Evolutionary conservation across 2,888 invertebrate genomes (phyloP), one percentile per base, ranked within the genome.

Genomic region (Drosophila parthenogenetica): DNA sequence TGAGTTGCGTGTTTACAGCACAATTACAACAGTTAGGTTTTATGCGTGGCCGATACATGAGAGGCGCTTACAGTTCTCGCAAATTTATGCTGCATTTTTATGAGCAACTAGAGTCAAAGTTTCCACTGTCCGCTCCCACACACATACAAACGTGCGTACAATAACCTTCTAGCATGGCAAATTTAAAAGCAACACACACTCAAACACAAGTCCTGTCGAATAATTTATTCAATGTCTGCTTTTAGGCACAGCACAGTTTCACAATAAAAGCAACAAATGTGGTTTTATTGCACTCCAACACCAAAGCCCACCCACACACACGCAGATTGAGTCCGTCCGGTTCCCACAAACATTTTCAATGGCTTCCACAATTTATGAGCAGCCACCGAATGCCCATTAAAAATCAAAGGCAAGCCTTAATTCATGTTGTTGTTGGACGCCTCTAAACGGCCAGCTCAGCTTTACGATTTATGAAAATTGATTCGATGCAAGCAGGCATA

Each of bases 1-100:
- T 89, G 73, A 89, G 90, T 87, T 89, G 90, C 84, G 87, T 85
- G 85, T 85, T 85, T 85, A 85, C 85, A 85, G 87, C 90, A 77
- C 87, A 85, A 85, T 85, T 85, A 85, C 85, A 89, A 89, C 87
- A 75, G 89, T 85, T 88, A 73, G 90, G 84, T 89, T 89, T 85
- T 88, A 89, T 89, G 89, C 62, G 86, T 71, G 75, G 78, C 78
- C 87, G 70, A 87, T 83, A 59, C 74, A 72, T 54, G 64, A 64
- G 59, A 54, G 63, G 61, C 48, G 67, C 42, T 46, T 71, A 54
- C 73, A 62, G 55, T 22, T 37, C 40, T 55, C 58, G 75, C 57
- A 84, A 83, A 80, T 86, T 89, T 88, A 82, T 89, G 88, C 87
- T 66, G 78, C 89, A 88, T 57, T 86, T 89, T 85, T 89, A 85